Conservation (phyloP, 1,140 invertebrate genomes). For the Drosophila bifasciata region DNA sequence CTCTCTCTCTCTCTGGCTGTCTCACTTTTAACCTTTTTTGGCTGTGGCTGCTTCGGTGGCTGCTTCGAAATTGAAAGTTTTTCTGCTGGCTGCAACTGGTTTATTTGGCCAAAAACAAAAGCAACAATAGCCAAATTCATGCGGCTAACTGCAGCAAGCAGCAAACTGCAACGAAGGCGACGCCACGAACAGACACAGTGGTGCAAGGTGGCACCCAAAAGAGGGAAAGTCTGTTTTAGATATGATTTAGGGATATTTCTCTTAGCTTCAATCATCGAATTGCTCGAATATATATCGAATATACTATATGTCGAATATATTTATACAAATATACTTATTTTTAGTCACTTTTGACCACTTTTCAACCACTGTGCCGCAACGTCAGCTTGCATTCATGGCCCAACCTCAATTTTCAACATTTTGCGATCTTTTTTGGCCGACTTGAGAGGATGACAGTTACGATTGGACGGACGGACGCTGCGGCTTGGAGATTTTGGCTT, state of each 20-base stretch:
- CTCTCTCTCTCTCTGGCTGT: constrained; percentile 19
- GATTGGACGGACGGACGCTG: not conserved
- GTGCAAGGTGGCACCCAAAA: too few species aligned
- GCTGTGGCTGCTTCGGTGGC: constrained; percentile 51
- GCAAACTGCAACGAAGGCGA: constrained; percentile 34
- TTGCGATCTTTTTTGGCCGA: constrained; percentile 52
- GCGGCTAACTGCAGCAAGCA: constrained; percentile 29
- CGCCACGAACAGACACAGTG: constrained; percentile 10
- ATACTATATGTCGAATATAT: too few species aligned
- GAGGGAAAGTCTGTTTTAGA: too few species aligned
- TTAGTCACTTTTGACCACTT: too few species aligned
- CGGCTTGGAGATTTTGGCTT: constrained; percentile 19
- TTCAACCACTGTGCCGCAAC: constrained; percentile 21
- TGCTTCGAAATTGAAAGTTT: constrained; percentile 80
- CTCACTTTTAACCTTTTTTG: constrained; percentile 77
- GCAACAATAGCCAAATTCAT: constrained; percentile 11
- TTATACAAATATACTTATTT: too few species aligned
- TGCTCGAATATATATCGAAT: too few species aligned
- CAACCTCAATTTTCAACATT: constrained; percentile 59
- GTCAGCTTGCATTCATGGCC: constrained; percentile 14
- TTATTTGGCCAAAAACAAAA: constrained; percentile 49
- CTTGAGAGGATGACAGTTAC: constrained; percentile 16
- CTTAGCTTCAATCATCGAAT: too few species aligned
- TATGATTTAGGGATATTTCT: too few species aligned
- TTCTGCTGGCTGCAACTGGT: constrained; percentile 67